These are phyloP conservation scores for Tangara arthus DNA, from an alignment of 2,797 vertebrate species.

Conservation along the genomic window DNA sequence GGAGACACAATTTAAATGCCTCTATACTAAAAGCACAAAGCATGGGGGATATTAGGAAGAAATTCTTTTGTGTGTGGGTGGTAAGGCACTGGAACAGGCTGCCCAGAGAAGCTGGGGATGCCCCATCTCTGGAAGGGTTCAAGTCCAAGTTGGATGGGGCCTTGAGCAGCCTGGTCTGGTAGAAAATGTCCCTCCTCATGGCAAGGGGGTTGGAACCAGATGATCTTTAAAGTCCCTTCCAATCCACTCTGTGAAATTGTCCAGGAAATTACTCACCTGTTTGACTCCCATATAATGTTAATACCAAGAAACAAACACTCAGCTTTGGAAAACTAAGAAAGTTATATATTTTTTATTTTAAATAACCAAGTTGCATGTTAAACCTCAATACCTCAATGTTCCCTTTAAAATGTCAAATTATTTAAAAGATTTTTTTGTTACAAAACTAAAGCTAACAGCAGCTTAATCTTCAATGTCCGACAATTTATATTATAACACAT, in stretches of 20 bases:
- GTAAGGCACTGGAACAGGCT: not conserved
- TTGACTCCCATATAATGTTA: not conserved
- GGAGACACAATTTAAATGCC: not conserved
- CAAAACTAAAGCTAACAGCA: not conserved
- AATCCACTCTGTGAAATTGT: not conserved
- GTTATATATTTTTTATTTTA: not conserved
- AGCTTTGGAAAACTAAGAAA: not conserved
- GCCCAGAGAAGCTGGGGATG: not conserved
- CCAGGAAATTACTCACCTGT: not conserved
- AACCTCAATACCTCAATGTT: not conserved
- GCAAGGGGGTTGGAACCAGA: not conserved
- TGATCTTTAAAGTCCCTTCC: not conserved
- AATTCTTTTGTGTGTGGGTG: accelerated
- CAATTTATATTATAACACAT: not conserved
- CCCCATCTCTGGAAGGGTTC: not conserved
- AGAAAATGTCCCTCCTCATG: not conserved
- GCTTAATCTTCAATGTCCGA: not conserved
- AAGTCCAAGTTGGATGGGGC: not conserved
- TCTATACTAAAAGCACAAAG: not conserved
- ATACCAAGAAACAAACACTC: not conserved
- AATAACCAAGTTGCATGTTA: not conserved
- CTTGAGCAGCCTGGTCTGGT: not conserved
- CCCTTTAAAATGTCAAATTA: not conserved
- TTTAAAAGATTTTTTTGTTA: not conserved
- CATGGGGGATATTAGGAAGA: not conserved